phyloP scores from a whole-genome alignment of 2,888 invertebrate species.

The Tortrix viridana region DNA sequence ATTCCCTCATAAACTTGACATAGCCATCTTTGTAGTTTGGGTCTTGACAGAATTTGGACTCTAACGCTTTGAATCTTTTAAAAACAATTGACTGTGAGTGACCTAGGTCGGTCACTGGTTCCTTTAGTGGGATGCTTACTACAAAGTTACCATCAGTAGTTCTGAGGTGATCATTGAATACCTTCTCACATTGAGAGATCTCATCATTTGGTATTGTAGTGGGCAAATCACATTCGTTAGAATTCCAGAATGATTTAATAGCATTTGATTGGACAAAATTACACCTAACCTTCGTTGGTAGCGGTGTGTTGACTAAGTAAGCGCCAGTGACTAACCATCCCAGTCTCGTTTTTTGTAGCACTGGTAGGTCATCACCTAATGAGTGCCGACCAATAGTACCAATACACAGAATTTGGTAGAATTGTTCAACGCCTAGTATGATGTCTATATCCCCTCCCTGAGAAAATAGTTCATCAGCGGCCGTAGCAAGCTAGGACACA shows the following conservation, averaged over 20 bases:
- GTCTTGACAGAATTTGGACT: constrained; percentile 2
- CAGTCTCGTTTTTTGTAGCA: constrained; percentile 27
- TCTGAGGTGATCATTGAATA: constrained; percentile 14
- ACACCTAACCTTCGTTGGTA: neutral
- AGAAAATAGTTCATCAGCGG: constrained; percentile 26
- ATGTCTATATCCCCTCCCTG: constrained; percentile 8
- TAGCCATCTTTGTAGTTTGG: neutral
- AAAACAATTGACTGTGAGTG: constrained; percentile 7
- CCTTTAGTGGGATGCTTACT: constrained; percentile 12
- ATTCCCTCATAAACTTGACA: constrained; percentile 17
- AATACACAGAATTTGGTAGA: constrained; percentile 26
- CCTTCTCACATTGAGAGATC: constrained; percentile 6
- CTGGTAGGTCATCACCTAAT: constrained; percentile 26
- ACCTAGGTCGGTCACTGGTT: neutral
- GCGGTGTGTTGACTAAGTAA: neutral
- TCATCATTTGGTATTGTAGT: constrained; percentile 4
- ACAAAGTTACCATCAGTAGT: constrained; percentile 21
- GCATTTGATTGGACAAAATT: constrained; percentile 13
- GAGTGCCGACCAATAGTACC: constrained; percentile 28
- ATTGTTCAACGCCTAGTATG: constrained; percentile 29
- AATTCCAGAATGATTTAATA: constrained; percentile 7
- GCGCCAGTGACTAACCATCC: constrained; percentile 34
- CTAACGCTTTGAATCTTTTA: constrained; percentile 13
- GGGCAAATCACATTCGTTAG: neutral
- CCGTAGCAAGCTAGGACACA: no score